phyloP scores from a whole-genome alignment of 2,888 invertebrate species.

The Cartodere bifasciata region DNA sequence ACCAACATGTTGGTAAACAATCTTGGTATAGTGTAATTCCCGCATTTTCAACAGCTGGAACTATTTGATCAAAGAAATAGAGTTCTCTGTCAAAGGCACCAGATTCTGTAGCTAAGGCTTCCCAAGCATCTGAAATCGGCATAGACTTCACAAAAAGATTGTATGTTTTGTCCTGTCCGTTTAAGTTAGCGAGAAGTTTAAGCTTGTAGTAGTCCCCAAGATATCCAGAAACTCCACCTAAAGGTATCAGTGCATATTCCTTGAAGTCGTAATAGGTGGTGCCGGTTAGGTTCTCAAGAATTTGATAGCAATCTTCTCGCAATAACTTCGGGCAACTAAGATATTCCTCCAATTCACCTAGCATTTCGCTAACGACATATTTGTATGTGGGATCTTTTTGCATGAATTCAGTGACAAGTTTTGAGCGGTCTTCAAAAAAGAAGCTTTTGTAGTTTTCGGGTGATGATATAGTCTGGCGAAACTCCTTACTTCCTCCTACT shows the following conservation, averaged over 20 bases:
- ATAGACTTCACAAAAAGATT: conserved; percentile 26
- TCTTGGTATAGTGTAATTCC: conserved; percentile 15
- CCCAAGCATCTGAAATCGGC: conserved; percentile 18
- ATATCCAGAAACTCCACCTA: background rate
- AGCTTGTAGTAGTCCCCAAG: background rate
- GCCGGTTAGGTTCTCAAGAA: background rate
- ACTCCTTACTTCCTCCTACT: background rate
- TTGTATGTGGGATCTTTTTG: background rate
- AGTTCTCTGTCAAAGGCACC: conserved; percentile 24
- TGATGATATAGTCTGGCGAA: background rate
- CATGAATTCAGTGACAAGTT: background rate
- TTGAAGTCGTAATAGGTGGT: background rate
- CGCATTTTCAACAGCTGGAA: conserved; percentile 13
- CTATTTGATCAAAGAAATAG: conserved; percentile 21
- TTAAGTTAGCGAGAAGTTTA: conserved; percentile 1
- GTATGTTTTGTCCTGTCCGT: conserved; percentile 12
- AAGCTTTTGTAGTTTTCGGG: background rate
- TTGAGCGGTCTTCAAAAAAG: background rate
- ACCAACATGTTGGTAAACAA: conserved; percentile 30
- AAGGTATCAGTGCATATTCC: background rate
- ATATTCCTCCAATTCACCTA: background rate
- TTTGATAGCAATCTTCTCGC: background rate
- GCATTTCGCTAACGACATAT: background rate
- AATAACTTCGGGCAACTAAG: background rate
- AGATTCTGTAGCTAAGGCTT: conserved; percentile 21